These are phyloP conservation scores for Lasioglossum zephyrum DNA, from an alignment of 2,888 invertebrate species.

Conservation along the genomic window DNA sequence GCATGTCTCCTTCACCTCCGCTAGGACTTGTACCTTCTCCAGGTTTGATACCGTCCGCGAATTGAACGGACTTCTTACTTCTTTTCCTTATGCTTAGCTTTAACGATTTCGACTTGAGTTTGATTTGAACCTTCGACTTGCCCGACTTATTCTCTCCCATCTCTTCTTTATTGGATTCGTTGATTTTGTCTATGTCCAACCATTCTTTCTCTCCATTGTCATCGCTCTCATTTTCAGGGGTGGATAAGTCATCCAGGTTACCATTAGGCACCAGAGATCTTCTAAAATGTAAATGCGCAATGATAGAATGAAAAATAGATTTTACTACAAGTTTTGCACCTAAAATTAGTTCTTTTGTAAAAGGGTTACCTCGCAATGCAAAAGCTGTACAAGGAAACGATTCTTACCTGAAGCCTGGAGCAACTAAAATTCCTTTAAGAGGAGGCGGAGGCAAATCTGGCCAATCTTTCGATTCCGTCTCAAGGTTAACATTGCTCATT, in stretches of 20 bases:
- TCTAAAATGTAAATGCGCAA: slow-evolving; percentile 77
- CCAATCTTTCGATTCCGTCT: slow-evolving; percentile 63
- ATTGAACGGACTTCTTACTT: slow-evolving; percentile 85
- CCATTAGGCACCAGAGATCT: slow-evolving; percentile 76
- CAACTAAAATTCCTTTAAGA: slow-evolving; percentile 86
- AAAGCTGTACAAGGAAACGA: not conserved
- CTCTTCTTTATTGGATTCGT: slow-evolving; percentile 58
- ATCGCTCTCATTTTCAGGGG: slow-evolving; percentile 69
- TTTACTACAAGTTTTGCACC: not conserved
- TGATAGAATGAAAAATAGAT: not conserved
- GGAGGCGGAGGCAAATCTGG: slow-evolving; percentile 83
- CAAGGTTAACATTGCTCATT: slow-evolving; percentile 42
- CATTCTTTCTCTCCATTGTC: slow-evolving; percentile 59
- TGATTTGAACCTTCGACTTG: slow-evolving; percentile 38
- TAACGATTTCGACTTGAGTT: slow-evolving; percentile 36
- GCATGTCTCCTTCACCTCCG: slow-evolving; percentile 87
- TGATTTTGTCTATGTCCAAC: slow-evolving; percentile 61
- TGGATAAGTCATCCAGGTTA: slow-evolving; percentile 67
- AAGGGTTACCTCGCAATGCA: not conserved
- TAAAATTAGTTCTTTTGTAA: not conserved
- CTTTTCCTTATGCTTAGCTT: slow-evolving; percentile 48
- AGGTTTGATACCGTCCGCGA: slow-evolving; percentile 87
- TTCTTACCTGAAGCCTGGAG: slow-evolving; percentile 85
- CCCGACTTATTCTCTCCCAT: slow-evolving; percentile 34
- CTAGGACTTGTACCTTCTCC: slow-evolving; percentile 87